Conservation (phyloP, 2,797 vertebrate species). For the Kryptopterus vitreolus region DNA sequence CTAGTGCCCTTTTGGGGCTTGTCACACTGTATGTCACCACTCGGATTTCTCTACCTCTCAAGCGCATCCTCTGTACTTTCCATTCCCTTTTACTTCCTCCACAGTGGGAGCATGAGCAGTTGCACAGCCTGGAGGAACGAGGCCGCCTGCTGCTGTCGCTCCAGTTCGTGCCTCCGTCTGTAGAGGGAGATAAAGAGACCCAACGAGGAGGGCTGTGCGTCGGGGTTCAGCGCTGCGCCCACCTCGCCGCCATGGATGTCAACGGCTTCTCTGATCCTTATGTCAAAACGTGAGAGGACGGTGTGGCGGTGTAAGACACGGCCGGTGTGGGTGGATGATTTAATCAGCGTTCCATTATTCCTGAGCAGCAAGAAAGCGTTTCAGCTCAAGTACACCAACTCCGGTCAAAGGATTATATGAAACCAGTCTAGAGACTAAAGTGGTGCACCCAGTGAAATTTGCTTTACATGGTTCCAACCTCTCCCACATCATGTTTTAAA, state of each 20-base stretch:
- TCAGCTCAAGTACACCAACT: neutral
- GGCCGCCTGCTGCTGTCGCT: constrained; percentile 82
- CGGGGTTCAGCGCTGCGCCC: constrained; percentile 82
- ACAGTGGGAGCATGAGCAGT: constrained; percentile 82
- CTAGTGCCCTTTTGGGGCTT: neutral
- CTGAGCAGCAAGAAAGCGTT: neutral
- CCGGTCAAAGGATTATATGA: constrained; percentile 2
- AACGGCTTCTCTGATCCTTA: constrained; percentile 89
- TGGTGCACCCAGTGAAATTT: neutral
- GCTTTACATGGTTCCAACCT: constrained; percentile 37
- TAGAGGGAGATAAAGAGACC: constrained; percentile 41
- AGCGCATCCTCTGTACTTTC: neutral
- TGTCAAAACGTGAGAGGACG: constrained; percentile 81
- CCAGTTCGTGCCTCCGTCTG: constrained; percentile 70
- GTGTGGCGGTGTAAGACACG: neutral
- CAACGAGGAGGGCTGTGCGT: constrained; percentile 74
- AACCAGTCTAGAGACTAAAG: neutral
- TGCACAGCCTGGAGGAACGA: constrained; percentile 82
- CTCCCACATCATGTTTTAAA: constrained; percentile 53
- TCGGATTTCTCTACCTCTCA: neutral
- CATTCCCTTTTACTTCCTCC: neutral
- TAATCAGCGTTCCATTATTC: constrained; percentile 14
- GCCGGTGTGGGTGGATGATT: neutral
- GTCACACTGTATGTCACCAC: neutral
- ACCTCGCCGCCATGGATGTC: constrained; percentile 88